These are phyloP conservation scores for Liposcelis brunnea DNA, from an alignment of 2,888 invertebrate species.

Conservation along the genomic window DNA sequence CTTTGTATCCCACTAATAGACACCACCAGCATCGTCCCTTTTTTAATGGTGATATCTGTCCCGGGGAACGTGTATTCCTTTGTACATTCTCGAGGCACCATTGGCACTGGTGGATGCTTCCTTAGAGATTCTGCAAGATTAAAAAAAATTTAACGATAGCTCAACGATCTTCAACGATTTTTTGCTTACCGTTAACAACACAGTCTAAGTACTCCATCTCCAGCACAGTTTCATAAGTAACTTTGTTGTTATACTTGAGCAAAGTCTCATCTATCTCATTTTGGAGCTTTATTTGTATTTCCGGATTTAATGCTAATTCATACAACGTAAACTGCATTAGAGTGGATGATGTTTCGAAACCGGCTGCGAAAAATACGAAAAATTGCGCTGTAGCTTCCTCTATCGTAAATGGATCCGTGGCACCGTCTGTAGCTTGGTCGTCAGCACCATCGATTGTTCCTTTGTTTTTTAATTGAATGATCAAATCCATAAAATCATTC, in stretches of 20 bases:
- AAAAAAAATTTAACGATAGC: too few relatives aligned
- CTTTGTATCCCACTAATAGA: slow-evolving; percentile 40
- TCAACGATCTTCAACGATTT: neutral
- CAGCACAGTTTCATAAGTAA: slow-evolving; percentile 27
- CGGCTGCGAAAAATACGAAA: slow-evolving; percentile 29
- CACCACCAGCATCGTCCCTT: slow-evolving; percentile 29
- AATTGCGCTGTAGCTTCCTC: slow-evolving; percentile 25
- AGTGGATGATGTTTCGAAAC: slow-evolving; percentile 33
- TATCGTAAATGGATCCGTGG: too few relatives aligned
- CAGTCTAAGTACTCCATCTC: slow-evolving; percentile 31
- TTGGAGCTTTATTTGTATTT: slow-evolving; percentile 26
- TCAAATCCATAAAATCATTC: slow-evolving; percentile 20
- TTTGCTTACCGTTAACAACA: slow-evolving; percentile 24
- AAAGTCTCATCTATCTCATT: slow-evolving; percentile 25
- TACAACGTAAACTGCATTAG: slow-evolving; percentile 29
- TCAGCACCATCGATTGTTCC: neutral
- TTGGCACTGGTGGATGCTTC: too few relatives aligned
- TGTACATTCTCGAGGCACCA: too few relatives aligned
- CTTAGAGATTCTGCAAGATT: too few relatives aligned
- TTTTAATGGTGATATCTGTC: slow-evolving; percentile 10
- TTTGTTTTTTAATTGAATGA: slow-evolving; percentile 16
- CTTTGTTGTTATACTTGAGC: slow-evolving; percentile 20
- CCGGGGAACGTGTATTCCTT: too few relatives aligned
- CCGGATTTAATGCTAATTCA: slow-evolving; percentile 26
- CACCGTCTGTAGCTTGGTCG: too few relatives aligned